Conservation (phyloP, 2,888 invertebrate species). For the Encarsia formosa region DNA sequence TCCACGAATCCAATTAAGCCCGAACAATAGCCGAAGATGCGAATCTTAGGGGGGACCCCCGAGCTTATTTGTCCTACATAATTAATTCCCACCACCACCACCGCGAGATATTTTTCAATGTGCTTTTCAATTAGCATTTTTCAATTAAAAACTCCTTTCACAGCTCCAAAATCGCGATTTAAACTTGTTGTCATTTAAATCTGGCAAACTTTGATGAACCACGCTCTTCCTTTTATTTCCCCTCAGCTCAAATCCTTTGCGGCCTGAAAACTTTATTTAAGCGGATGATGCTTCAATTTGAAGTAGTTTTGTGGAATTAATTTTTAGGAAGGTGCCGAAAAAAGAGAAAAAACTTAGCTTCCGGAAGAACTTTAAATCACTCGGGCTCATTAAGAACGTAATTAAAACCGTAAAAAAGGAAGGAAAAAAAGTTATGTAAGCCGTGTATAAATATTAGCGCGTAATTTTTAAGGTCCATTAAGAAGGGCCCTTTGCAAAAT, state of each 20-base stretch:
- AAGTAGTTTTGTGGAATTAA: too few species aligned
- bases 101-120: conserved; percentile 3
- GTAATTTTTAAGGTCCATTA: background rate
- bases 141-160: conserved; percentile 23
- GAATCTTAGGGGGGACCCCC: background rate
- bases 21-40: too few species aligned
- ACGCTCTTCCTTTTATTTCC: background rate
- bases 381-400: too few species aligned
- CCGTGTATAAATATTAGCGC: background rate
- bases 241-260: too few species aligned
- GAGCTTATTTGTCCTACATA: conserved; percentile 20
- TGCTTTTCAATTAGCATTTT: conserved; percentile 28
- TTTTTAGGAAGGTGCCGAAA: too few species aligned
- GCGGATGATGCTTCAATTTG: too few species aligned
- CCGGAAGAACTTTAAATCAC: too few species aligned
- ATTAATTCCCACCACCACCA: conserved; percentile 15
- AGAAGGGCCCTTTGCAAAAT: background rate
- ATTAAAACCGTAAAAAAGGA: too few species aligned
- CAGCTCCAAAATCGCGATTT: conserved; percentile 2
- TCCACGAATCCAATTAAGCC: too few species aligned
- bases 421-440: too few species aligned
- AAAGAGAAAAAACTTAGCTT: too few species aligned
- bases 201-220: conserved; percentile 24
- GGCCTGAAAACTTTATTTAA: too few species aligned
- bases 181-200: conserved; percentile 26